phyloP scores from a whole-genome alignment of 2,113 vertebrate species.

The Onychostoma macrolepis region DNA sequence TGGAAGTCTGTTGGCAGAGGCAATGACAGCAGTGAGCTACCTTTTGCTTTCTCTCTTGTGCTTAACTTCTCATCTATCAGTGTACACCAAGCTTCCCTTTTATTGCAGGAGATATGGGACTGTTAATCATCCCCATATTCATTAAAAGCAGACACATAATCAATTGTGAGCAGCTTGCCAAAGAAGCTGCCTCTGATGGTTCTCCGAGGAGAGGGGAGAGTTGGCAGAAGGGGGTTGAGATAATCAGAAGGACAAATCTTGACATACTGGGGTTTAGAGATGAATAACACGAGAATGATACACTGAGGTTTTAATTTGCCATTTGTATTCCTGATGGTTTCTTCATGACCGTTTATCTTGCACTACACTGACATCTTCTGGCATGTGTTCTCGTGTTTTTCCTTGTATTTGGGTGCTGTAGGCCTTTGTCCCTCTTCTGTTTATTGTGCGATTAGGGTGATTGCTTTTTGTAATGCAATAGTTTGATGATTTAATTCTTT shows the following conservation, averaged over 20 bases:
- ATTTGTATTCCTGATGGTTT: slow-evolving; percentile 36
- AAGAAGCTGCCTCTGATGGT: slow-evolving; percentile 63
- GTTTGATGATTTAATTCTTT: neutral
- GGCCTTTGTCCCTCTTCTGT: neutral
- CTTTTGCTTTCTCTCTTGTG: slow-evolving; percentile 37
- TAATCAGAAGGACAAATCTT: slow-evolving; percentile 35
- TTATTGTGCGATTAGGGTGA: neutral
- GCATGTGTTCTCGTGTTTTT: slow-evolving; percentile 56
- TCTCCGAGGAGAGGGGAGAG: slow-evolving; percentile 51
- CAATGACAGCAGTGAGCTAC: slow-evolving; percentile 21
- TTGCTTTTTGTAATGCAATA: neutral
- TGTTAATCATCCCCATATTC: slow-evolving; percentile 63
- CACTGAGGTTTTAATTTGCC: slow-evolving; percentile 28
- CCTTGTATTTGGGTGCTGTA: neutral
- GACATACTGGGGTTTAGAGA: slow-evolving; percentile 5
- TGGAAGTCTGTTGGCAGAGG: slow-evolving; percentile 39
- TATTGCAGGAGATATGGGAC: slow-evolving; percentile 46
- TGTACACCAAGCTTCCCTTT: slow-evolving; percentile 34
- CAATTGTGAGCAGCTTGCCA: slow-evolving; percentile 59
- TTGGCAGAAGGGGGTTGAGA: neutral
- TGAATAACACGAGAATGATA: slow-evolving; percentile 8
- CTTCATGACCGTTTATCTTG: slow-evolving; percentile 60
- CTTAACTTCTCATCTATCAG: slow-evolving; percentile 52
- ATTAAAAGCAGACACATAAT: slow-evolving; percentile 58
- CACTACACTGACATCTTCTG: slow-evolving; percentile 82